Evolutionary conservation across 53 echinoderm and acorn worm species (phyloP).

Genomic region (Zoroaster sp.): DNA sequence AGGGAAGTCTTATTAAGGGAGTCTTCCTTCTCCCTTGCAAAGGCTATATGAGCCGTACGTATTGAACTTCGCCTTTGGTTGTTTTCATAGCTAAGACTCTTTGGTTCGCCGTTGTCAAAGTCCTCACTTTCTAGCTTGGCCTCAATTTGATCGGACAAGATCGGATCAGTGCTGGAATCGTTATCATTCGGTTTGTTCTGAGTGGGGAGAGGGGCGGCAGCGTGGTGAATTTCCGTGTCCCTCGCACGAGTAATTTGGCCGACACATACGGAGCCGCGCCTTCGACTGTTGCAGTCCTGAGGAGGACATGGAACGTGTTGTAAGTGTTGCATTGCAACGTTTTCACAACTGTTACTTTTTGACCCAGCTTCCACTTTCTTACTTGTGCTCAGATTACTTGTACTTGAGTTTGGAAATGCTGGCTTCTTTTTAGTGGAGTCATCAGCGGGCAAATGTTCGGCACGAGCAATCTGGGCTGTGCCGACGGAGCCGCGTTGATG

Average conservation of each 20-base stretch:
- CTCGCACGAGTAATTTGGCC: not conserved
- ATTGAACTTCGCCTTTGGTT: not conserved
- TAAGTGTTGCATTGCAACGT: not conserved
- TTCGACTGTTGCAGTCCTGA: not conserved
- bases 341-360: slow-evolving; percentile 5
- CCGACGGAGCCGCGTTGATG: not conserved
- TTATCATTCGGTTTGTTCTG: not conserved
- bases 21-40: not conserved
- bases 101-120: not conserved
- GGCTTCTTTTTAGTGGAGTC: not conserved
- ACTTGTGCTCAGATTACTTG: not conserved
- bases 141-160: not conserved
- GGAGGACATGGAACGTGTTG: not conserved
- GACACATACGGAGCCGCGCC: slow-evolving; percentile 20
- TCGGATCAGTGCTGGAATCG: not conserved
- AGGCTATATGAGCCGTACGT: not conserved
- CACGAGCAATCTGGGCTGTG: not conserved
- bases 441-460: not conserved
- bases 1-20: not conserved
- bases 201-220: not conserved
- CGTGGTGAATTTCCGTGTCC: not conserved
- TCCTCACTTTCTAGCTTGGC: not conserved
- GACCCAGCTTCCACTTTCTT: not conserved
- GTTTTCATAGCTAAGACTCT: too few species aligned
- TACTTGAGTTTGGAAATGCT: not conserved